Base-by-base conservation (phyloP, 1,140 invertebrate genomes). In the Drosophila lowei region DNA sequence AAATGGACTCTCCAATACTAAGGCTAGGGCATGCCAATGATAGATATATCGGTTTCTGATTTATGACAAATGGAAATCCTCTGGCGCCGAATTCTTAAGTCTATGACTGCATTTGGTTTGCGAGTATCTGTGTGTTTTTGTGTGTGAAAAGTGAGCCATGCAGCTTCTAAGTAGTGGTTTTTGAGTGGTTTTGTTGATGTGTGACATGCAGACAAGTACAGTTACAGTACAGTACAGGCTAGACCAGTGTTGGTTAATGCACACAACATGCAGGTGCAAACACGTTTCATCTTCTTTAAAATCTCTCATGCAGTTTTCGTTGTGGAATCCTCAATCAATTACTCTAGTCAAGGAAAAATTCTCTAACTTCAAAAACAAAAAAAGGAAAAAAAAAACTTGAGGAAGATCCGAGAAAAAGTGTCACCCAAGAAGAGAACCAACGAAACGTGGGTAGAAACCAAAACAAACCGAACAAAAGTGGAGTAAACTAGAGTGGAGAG, bases 401-500 rank as follows among this genome's bases (percentile, higher is more conserved):
- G 18, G 50, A 68, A 74, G 62, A 54, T 75, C 61, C 62, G 30
- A 66, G 63, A 56, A 75, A 72, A 54, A 63, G 41, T 49, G 11
- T 11, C 55, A 56, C 66, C 62, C 60, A 74, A 79, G 46, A 71
- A 72, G 65, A 79, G 62, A 86, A 55, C 59, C 42, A 77, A 86
- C 53, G 54, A 53, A 73, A 65, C 70, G 71, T 68, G 65, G 67
- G 47, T 44, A 44, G 60, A 58, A 74, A 61, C 56, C 77, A 77
- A 77, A 89, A 77, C 56, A 70, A 88, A 77, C 67, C 55, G 64
- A 84, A 89, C 79, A 42, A 54, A 73, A 54, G 70, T 78, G 65
- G 34, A 67, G 8, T 73, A 62, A 74, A 74, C 71, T 64, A 65
- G 57, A 54, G 60, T 74, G 61, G 70, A 73, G 47, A 72, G 71